Evolutionary conservation across 2,797 vertebrate genomes (phyloP).

Genomic region (Sandelia bainsii): DNA sequence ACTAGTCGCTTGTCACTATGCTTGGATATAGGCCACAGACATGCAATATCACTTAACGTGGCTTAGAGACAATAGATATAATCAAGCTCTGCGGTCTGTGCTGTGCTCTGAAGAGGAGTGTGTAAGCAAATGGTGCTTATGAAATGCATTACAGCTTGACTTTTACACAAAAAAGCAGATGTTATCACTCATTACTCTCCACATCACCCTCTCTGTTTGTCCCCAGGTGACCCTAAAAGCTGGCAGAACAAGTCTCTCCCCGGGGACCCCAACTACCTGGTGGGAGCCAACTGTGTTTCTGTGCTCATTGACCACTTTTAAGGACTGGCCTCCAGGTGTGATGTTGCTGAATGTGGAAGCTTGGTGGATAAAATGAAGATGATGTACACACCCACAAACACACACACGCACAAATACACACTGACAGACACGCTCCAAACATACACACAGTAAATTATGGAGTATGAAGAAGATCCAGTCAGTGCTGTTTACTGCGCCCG

Average conservation of each 20-base stretch:
- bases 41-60: neutral
- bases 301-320: slow-evolving; percentile 99
- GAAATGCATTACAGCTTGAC: slow-evolving; percentile 13
- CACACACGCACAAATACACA: slow-evolving; percentile 26
- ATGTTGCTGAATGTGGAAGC: slow-evolving; percentile 87
- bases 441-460: slow-evolving; percentile 27
- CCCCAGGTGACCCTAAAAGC: slow-evolving; percentile 96
- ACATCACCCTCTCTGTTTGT: slow-evolving; percentile 32
- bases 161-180: slow-evolving; percentile 12
- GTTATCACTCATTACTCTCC: slow-evolving; percentile 26
- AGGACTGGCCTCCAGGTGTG: slow-evolving; percentile 75
- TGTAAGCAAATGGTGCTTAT: neutral
- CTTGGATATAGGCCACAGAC: slow-evolving; percentile 39
- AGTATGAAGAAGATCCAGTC: slow-evolving; percentile 66
- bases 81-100: slow-evolving; percentile 3
- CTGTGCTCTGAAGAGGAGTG: neutral
- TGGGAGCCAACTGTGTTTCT: slow-evolving; percentile 99
- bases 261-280: slow-evolving; percentile 98
- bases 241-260: slow-evolving; percentile 99
- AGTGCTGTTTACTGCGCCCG: slow-evolving; percentile 70
- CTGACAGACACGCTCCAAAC: slow-evolving; percentile 24
- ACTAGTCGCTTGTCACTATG: slow-evolving; percentile 7
- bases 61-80: slow-evolving; percentile 7
- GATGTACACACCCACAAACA: slow-evolving; percentile 30
- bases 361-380: slow-evolving; percentile 62